Evolutionary conservation across 2,888 invertebrate species (phyloP), one percentile per base, ranked within the genome.

Genomic region (Erebia epiphron): DNA sequence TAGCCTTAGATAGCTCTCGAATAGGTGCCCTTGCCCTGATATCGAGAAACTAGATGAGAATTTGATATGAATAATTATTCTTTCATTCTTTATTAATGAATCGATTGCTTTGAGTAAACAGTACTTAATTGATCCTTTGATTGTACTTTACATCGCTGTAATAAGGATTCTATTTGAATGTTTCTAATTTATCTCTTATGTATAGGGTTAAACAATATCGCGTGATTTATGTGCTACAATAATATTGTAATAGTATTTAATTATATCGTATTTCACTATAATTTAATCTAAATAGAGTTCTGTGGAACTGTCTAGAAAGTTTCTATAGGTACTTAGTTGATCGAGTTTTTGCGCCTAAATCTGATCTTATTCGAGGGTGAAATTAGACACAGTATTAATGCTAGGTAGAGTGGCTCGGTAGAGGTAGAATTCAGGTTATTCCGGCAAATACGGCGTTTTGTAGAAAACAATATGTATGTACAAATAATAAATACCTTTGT

Each of bases 41-140:
- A 64, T 52, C 64, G 54, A 54, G 64, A 54, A 69, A 63, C 26
- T 7, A 69, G 68, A 69, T 57, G 41, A 70, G 52, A 66, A 41
- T 26, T 70, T 21, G 65, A 70, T 61, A 66, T 66, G 60, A 66
- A 54, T 26, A 54, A 65, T 70, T 60, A 70, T 41, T 70, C 26
- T 46, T 61, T 64, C 21, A 21, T 35, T 65, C 50, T 58, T 58
- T 57, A 57, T 58, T 50, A 50, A 69, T 65, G n/a, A 52, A 18
- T 62, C 21, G 18, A 18, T 50, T 68, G 41, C 49, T 26, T 21
- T 54, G 21, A 66, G 16, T 26, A 60, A 66, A 66, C 54, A 50
- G 46, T 62, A 49, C 46, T 21, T 46, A 18, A 46, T 62, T 49
- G 11, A 62, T 46, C 46, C 43, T 46, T 62, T 18, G 18, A 49